Percentiles rank a stretch among this genome's conserved stretches.
Evolutionary conservation across 2,888 invertebrate genomes (phyloP).

Genomic region (Netelia melanura): DNA sequence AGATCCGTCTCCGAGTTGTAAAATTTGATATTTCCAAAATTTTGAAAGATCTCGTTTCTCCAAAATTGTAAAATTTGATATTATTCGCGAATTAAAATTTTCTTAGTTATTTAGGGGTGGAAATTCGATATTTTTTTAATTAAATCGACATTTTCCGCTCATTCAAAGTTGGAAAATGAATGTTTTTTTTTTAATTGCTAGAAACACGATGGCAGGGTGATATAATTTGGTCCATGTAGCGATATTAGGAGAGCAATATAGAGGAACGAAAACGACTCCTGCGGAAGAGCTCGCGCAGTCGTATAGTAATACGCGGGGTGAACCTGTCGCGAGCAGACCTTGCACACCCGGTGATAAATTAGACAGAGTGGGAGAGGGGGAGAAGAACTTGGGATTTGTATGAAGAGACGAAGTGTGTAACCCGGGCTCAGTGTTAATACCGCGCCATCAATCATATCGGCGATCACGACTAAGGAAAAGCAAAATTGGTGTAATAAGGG

Average conservation of each 20-base stretch:
- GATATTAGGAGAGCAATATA: slow-evolving; percentile 40
- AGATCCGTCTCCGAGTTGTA: too few species aligned
- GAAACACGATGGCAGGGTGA: background rate
- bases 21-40: too few species aligned
- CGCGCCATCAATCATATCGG: slow-evolving; percentile 82
- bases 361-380: slow-evolving; percentile 69
- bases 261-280: slow-evolving; percentile 52
- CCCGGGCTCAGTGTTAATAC: slow-evolving; percentile 82
- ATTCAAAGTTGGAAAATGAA: too few species aligned
- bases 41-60: too few species aligned
- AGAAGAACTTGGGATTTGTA: slow-evolving; percentile 75
- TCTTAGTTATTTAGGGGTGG: too few species aligned
- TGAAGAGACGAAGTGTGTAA: slow-evolving; percentile 84
- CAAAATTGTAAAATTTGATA: background rate
- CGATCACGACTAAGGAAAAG: slow-evolving; percentile 63
- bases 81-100: background rate
- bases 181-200: too few species aligned
- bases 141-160: too few species aligned
- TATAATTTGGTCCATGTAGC: slow-evolving; percentile 4
- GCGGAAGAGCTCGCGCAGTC: slow-evolving; percentile 52
- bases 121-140: too few species aligned
- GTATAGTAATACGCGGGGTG: slow-evolving; percentile 69
- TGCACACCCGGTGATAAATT: slow-evolving; percentile 81
- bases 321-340: slow-evolving; percentile 81
- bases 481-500: slow-evolving; percentile 30